Evolutionary conservation across 2,888 invertebrate genomes (phyloP), one percentile per base, ranked within the genome.

Genomic region (Vanessa cardui): DNA sequence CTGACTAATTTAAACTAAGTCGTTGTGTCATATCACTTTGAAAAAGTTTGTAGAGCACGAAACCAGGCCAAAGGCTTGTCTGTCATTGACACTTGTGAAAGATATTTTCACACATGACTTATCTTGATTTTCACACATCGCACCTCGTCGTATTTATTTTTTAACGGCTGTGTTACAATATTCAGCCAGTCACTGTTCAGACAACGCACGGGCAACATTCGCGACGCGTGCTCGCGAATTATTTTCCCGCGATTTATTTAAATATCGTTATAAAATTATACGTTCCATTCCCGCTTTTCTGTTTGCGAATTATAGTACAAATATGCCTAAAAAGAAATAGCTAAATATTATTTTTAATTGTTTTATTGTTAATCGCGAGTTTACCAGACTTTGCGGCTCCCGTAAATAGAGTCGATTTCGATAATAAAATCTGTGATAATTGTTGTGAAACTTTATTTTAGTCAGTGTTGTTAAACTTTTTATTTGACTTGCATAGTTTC

Each of bases 251-350:
- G 84, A 82, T 79, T 77, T 83, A 82, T 88, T 88, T 75, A 81
- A 88, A 80, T 58, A 54, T 69, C 58, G 33, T 85, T 79, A 76
- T 75, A 46, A 44, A 26, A 18, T 44, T 44, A 68, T 56, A 68
- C 62, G 54, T 65, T 62, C 54, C 76, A 79, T 76, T 67, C 49
- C 64, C 56, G 56, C 75, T 79, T 78, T 76, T 68, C 71, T 75
- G 72, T 71, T 74, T 72, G 75, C 72, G 73, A n/a, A 68, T 65
- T 56, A 54, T 70, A 68, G 64, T 71, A 68, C 62, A 79, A 81
- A 82, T 80, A 90, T 92, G 92, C 92, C 92, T 86, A 92, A 92
- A 83, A 92, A 89, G 89, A 92, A 92, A 89, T 90, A 86, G 71
- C 65, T 66, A 12, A 45, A 58, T 49, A 62, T 8, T 56, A 64